Percentiles rank a stretch among this genome's conserved stretches.
phyloP scores from a whole-genome alignment of 2,888 invertebrate genomes.

The Aquatica leii region DNA sequence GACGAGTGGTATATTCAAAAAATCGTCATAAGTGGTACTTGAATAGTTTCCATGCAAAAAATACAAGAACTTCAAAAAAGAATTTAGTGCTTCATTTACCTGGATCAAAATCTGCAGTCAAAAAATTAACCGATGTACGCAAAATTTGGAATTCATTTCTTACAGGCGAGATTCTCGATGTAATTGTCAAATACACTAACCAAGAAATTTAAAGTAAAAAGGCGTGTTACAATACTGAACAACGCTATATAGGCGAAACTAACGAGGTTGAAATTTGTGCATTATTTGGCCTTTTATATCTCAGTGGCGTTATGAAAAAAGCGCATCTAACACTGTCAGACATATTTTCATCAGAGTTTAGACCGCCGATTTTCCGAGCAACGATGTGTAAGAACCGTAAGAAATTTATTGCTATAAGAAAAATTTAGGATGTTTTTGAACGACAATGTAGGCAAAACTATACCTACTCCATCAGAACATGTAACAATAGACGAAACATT shows the following conservation, averaged over 20 bases:
- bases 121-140: background rate
- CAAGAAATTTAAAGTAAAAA: background rate
- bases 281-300: background rate
- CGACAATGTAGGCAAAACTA: background rate
- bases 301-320: background rate
- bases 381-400: background rate
- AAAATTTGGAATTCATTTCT: background rate
- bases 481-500: constrained; percentile 30
- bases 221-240: background rate
- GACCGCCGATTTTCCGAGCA: background rate
- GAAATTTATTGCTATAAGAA: too few relatives aligned
- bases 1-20: constrained; percentile 2
- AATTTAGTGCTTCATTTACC: background rate
- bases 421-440: background rate
- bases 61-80: background rate
- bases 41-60: background rate
- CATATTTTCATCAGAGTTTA: background rate
- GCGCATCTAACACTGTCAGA: background rate
- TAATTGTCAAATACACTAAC: background rate
- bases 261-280: background rate
- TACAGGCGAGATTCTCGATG: background rate
- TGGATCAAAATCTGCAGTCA: background rate
- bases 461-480: background rate
- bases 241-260: too few relatives aligned
- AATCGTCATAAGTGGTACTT: constrained; percentile 11